Percentiles rank a stretch among this genome's conserved stretches.
These are phyloP conservation scores for Cinclus mexicanus DNA, from an alignment of 2,113 vertebrate species.

Conservation along the genomic window DNA sequence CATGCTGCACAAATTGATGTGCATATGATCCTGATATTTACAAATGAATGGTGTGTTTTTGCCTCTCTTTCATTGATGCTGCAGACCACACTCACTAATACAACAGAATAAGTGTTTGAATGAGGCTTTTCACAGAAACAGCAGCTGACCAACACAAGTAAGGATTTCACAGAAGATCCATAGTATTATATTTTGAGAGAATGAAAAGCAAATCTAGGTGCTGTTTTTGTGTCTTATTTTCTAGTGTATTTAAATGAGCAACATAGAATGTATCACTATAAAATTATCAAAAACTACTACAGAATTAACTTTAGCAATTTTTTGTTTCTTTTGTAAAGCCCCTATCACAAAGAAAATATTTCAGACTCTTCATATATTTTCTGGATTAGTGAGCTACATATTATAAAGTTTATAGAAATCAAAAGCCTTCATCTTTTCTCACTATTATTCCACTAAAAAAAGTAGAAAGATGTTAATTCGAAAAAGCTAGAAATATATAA, in stretches of 20 bases:
- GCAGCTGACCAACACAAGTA: not conserved
- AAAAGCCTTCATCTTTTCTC: not conserved
- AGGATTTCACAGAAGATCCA: not conserved
- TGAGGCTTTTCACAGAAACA: not conserved
- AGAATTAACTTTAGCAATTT: not conserved
- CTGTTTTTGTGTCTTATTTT: not conserved
- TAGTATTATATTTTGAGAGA: not conserved
- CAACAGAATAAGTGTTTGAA: not conserved
- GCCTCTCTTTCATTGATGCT: not conserved
- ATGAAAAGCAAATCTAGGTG: not conserved
- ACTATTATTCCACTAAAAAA: not conserved
- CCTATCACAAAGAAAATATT: not conserved
- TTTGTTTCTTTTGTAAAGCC: not conserved
- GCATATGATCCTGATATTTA: not conserved
- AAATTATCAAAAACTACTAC: not conserved
- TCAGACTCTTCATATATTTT: not conserved
- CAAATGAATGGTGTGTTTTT: not conserved
- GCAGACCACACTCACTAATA: not conserved
- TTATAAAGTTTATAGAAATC: not conserved
- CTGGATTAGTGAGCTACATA: not conserved
- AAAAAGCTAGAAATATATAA: not conserved
- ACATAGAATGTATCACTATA: not conserved
- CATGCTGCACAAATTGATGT: not conserved
- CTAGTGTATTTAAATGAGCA: not conserved
- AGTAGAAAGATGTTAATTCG: not conserved